These are phyloP conservation scores for Carassius carassius DNA, from an alignment of 2,113 vertebrate genomes.

Conservation along the genomic window DNA sequence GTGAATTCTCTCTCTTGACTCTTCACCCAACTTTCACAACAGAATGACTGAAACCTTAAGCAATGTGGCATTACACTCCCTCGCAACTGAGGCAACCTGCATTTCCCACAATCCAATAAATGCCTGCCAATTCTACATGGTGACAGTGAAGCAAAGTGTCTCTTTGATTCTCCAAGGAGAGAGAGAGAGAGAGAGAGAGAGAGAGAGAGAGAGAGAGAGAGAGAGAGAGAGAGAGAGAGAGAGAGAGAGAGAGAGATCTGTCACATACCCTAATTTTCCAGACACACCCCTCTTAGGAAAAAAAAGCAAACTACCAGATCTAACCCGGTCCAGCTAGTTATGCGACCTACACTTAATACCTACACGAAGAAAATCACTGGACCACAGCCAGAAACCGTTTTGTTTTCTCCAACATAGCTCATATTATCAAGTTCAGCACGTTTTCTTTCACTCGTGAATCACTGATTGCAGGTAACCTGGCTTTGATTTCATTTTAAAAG, in stretches of 20 bases:
- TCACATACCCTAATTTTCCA: background rate
- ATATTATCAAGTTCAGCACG: background rate
- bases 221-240: background rate
- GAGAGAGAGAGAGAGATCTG: background rate
- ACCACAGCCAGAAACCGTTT: background rate
- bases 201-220: no score
- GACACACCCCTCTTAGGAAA: background rate
- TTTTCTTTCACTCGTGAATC: background rate
- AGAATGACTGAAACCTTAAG: conserved; percentile 4
- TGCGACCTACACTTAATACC: background rate
- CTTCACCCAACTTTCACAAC: conserved; percentile 1
- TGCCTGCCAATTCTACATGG: conserved; percentile 5
- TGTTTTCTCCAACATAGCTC: background rate
- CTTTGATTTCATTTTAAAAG: background rate
- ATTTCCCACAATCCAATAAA: conserved; percentile 11
- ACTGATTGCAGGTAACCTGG: background rate
- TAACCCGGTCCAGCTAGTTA: background rate
- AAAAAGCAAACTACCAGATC: background rate
- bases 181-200: background rate
- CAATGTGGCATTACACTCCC: conserved; percentile 19
- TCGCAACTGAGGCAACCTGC: conserved; percentile 8
- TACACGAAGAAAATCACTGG: background rate
- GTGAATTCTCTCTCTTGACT: background rate
- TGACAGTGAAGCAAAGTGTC: background rate
- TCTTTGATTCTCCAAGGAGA: background rate